A percentile compares a stretch with the other conserved stretches of the same genome.
Evolutionary conservation across 53 echinoderm and acorn worm genomes (phyloP).

Genomic region (Actinopyga echinites): DNA sequence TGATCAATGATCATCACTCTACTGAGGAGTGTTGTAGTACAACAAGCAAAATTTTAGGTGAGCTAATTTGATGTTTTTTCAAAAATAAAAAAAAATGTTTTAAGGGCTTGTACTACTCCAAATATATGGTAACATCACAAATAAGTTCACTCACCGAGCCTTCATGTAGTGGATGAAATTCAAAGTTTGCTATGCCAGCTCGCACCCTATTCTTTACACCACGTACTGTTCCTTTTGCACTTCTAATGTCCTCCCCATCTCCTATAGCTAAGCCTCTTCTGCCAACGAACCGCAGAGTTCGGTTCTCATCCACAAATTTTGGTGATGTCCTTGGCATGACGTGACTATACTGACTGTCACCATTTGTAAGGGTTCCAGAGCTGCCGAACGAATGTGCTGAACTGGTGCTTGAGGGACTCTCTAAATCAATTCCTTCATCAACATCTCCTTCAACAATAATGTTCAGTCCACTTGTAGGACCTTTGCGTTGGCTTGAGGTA

Average conservation of each 20-base stretch:
- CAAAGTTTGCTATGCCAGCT: constrained; percentile 91
- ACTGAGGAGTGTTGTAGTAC: no score
- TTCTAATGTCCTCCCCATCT: constrained; percentile 84
- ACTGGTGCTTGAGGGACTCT: constrained; percentile 22
- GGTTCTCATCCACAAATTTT: constrained; percentile 64
- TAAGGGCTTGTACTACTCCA: no score
- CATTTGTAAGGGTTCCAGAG: constrained; percentile 14
- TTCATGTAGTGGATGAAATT: constrained; percentile 77
- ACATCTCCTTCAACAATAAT: constrained; percentile 37
- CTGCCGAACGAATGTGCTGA: constrained; percentile 24
- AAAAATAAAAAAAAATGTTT: no score
- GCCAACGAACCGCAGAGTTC: constrained; percentile 88
- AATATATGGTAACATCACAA: no score
- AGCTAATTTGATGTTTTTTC: no score
- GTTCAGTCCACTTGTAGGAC: not conserved
- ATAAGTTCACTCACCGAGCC: not conserved
- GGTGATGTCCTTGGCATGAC: constrained; percentile 14
- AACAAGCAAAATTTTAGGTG: no score
- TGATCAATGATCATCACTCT: no score
- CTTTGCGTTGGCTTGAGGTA: not conserved
- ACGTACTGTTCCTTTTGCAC: constrained; percentile 79
- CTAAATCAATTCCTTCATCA: constrained; percentile 34
- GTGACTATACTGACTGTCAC: constrained; percentile 10
- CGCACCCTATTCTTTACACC: constrained; percentile 92
- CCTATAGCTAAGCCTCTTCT: constrained; percentile 75